A percentile compares a stretch with the other conserved stretches of the same genome.
Conservation (phyloP, 2,113 vertebrate genomes). For the Guaruba guarouba region DNA sequence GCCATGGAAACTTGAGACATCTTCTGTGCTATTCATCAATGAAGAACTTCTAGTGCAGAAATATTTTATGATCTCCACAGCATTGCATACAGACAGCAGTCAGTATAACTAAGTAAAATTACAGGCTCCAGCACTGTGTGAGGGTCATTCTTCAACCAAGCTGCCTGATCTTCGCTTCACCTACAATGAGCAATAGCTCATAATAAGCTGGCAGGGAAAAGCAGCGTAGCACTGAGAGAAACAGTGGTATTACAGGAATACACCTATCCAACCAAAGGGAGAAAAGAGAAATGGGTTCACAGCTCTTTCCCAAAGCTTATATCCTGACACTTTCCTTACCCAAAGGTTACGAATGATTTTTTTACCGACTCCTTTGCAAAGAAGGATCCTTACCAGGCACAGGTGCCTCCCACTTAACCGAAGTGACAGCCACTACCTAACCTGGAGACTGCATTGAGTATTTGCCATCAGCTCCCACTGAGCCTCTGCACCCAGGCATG, state of each 20-base stretch:
- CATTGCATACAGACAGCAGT: neutral
- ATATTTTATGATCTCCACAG: constrained; percentile 10
- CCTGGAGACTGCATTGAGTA: neutral
- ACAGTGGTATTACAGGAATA: neutral
- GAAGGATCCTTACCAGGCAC: neutral
- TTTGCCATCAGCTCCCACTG: neutral
- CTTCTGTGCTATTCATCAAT: constrained; percentile 9
- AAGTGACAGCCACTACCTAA: neutral
- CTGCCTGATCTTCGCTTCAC: neutral
- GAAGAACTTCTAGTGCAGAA: neutral
- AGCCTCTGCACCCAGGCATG: neutral
- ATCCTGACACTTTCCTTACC: neutral
- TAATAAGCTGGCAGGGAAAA: neutral
- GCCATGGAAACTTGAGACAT: constrained; percentile 55
- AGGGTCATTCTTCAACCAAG: neutral
- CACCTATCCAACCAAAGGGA: neutral
- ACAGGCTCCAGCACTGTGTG: neutral
- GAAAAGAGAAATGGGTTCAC: neutral
- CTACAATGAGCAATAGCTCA: neutral
- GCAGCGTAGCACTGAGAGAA: neutral
- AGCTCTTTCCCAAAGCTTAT: neutral
- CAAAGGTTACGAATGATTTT: neutral
- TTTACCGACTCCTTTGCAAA: neutral
- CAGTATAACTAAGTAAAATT: neutral
- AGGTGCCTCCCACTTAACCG: neutral